Evolutionary conservation across 2,888 invertebrate species (phyloP), one percentile per base, ranked within the genome.

Genomic region (Nowickia ferox): DNA sequence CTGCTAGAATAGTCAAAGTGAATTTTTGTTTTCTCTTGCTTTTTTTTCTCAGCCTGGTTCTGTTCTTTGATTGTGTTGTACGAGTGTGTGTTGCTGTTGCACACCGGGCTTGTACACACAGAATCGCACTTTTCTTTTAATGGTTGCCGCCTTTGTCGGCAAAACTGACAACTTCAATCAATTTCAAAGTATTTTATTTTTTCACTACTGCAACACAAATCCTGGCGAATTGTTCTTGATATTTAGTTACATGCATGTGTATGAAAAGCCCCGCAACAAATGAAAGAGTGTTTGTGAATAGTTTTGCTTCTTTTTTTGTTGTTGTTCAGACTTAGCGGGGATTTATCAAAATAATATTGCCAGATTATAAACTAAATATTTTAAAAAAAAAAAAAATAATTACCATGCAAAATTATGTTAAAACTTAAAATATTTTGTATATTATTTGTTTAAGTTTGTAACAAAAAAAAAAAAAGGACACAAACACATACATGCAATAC

Each of bases 151-250:
- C 87, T 86, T 86, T 86, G 86, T 86, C 88, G 88, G 88, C 75
- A 84, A 75, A 87, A 87, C 87, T 87, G 88, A 87, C 87, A 87
- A 88, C 88, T 88, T 88, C 88, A 88, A 88, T 87, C 87, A 88
- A 84, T 85, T 87, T 85, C 88, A 87, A 88, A 87, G 77, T 59
- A 68, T 48, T 48, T 57, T 57, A 63, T 65, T 59, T 57, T 72
- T 53, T 66, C 59, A 19, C 71, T 80, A 46, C 17, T 68, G 83
- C 83, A 80, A 68, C 72, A 66, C 80, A 86, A 86, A 84, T 86
- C 86, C 86, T 86, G 83, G 83, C 79, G 83, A 74, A 79, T 71
- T 86, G 79, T 83, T 86, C 71, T 79, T 83, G 83, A 84, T 86
- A 86, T 86, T 86, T 79, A 83, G 83, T 86, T 86, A 86, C 86